A percentile compares a stretch with the other conserved stretches of the same genome.
phyloP scores from a whole-genome alignment of 2,888 invertebrate species.

The Pemphredon lugubris region DNA sequence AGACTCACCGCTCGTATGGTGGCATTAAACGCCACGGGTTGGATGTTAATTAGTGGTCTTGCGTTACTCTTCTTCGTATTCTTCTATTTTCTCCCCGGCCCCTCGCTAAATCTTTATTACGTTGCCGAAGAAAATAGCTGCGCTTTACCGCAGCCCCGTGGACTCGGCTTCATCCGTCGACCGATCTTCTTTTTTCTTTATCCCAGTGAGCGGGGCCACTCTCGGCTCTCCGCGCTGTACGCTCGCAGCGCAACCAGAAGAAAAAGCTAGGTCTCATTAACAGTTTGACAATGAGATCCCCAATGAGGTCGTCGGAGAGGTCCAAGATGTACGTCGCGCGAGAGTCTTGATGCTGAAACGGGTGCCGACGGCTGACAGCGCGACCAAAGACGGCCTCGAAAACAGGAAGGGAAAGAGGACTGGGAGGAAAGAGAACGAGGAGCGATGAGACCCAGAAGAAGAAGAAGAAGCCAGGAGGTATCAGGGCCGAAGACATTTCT shows the following conservation, averaged over 20 bases:
- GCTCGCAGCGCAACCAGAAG: not conserved
- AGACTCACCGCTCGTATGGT: not conserved
- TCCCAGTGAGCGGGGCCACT: not conserved
- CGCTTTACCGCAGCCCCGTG: no score
- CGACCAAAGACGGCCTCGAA: slow-evolving; percentile 38
- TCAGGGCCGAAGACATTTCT: slow-evolving; percentile 65
- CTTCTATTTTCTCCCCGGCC: slow-evolving; percentile 1
- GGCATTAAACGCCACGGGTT: slow-evolving; percentile 33
- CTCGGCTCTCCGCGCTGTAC: not conserved
- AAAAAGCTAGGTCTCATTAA: slow-evolving; percentile 20
- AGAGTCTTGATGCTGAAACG: slow-evolving; percentile 27
- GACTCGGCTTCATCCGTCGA: no score
- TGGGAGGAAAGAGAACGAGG: not conserved
- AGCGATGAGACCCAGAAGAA: slow-evolving; percentile 4
- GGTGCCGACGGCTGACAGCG: slow-evolving; percentile 36
- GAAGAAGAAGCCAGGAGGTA: slow-evolving; percentile 4
- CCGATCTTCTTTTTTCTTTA: no score
- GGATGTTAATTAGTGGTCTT: slow-evolving; percentile 54
- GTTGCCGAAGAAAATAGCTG: no score
- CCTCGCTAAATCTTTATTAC: no score
- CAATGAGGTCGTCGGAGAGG: slow-evolving; percentile 20
- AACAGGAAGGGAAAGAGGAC: slow-evolving; percentile 28
- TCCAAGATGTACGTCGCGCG: slow-evolving; percentile 16
- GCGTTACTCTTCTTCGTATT: slow-evolving; percentile 28
- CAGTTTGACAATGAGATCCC: slow-evolving; percentile 3